Evolutionary conservation across 2,888 invertebrate genomes (phyloP).

Genomic region (Andrena haemorrhoa): DNA sequence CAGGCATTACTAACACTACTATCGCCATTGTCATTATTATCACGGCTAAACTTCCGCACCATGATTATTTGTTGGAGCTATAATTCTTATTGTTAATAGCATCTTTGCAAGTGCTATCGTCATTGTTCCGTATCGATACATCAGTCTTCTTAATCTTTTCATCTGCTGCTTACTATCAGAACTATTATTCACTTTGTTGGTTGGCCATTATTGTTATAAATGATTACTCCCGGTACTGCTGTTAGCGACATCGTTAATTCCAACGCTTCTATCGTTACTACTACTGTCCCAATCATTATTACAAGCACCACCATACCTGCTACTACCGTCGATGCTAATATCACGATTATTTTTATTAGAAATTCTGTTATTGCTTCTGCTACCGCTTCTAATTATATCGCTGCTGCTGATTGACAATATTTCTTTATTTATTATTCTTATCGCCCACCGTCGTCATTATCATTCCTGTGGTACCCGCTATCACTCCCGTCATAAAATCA

Average conservation of each 20-base stretch:
- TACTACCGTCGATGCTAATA: conserved; percentile 8
- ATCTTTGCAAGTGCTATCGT: conserved; percentile 40
- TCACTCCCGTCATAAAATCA: neutral
- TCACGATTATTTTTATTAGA: conserved; percentile 27
- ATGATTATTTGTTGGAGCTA: conserved; percentile 16
- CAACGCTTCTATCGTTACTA: conserved; percentile 18
- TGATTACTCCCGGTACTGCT: conserved; percentile 20
- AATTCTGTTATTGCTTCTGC: conserved; percentile 28
- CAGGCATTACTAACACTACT: conserved; percentile 44
- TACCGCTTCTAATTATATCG: conserved; percentile 22
- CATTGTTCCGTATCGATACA: conserved; percentile 35
- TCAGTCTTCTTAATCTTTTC: conserved; percentile 30
- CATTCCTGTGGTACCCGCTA: conserved; percentile 1
- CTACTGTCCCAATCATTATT: conserved; percentile 3
- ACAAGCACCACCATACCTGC: neutral
- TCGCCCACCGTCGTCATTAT: conserved; percentile 42
- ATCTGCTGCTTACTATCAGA: conserved; percentile 30
- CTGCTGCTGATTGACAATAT: conserved; percentile 23
- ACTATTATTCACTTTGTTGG: conserved; percentile 32
- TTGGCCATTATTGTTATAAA: conserved; percentile 33
- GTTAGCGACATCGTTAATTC: neutral
- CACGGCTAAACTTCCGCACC: conserved; percentile 25
- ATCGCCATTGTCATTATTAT: conserved; percentile 26
- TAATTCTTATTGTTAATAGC: conserved; percentile 35
- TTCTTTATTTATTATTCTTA: conserved; percentile 68